Base-by-base conservation (phyloP, 1,140 invertebrate species). In the Ericerus pela region DNA sequence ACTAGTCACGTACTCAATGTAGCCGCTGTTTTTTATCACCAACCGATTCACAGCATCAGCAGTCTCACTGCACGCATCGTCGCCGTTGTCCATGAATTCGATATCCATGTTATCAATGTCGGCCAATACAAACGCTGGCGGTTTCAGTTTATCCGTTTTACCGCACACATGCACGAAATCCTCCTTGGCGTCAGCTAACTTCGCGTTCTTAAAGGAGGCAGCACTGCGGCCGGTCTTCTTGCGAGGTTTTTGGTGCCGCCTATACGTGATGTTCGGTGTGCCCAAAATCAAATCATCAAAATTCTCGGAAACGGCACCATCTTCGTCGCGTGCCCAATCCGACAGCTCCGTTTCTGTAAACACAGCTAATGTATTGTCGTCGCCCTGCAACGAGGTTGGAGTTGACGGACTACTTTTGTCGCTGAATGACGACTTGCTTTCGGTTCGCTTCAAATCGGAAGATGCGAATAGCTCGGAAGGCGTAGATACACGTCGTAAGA, bases 321-420 rank as follows among this genome's bases (percentile, higher is more conserved):
- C 80, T 59, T 79, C 80, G 60, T 88, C 85, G 1, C 79, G 75
- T 0, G 82, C 84, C 85, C 85, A 88, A 67, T 90, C 86, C 0
- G 85, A 88, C 11, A 88, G 69, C 65, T 89, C 86, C 0, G 85
- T 87, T 67, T 90, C 87, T 0, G 85, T 87, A 11, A 85, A 69
- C 1, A 78, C 82, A 14, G 81, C 76, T 0, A 79, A 79, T 0
- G 77, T 78, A 1, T 53, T 54, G 26, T 60, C 70, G 22, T 74
- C 71, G 14, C 69, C 65, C 43, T 70, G 70, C 18, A 68, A 68
- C 2, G 70, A 72, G 2, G 65, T 53, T 20, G 60, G 60, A 1
- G 71, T 73, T 1, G 62, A 63, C 0, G 76, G 70, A 55, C 71
- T 74, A 58, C 72, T 76, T 43, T 72, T 69, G 31, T 69, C 69